Base-by-base conservation (phyloP, 2,888 invertebrate species). In the Drosophila formosana region DNA sequence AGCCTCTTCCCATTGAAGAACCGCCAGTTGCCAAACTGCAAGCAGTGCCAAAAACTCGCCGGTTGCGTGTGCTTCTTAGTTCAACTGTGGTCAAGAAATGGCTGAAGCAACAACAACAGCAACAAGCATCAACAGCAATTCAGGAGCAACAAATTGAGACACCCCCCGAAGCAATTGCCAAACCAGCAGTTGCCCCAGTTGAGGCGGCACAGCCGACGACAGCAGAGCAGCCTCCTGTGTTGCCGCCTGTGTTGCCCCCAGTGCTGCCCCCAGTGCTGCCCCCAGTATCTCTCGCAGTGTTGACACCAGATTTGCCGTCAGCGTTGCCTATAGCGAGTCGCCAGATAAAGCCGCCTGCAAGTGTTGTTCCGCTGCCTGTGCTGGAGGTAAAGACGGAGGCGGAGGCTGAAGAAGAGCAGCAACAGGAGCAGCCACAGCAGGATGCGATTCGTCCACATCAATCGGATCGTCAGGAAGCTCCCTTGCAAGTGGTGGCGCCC, bases 1-100 rank as follows among this genome's bases (percentile, higher is more conserved):
- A n/a, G 34, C 26, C 37, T 37, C n/a, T 4, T n/a, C 0, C 37
- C 11, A 11, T 37, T 37, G n/a, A 11, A 37, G 3, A 26, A 41
- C 0, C 3, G 45, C 8, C 47, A 57, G 11, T 30, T 30, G 1
- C 25, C 18, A 18, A 41, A 18, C 39, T 18, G 39, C 39, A 13
- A 18, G 7, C 58, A 3, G 11, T 26, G 1, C 9, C 13, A 5
- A 81, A 78, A 39, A 1, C n/a, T 11, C 76, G 77, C 9, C 74
- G 82, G 26, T 13, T 79, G 25, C 70, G 76, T 2, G 78, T 89
- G 1, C 80, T 67, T n/a, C 26, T 88, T 2, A 89, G 82, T 73
- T 81, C 87, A 0, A 47, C 18, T 5, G 28, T 57, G 1, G 45
- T 80, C 4, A 39, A 6, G 2, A 70, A 43, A 2, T 87, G 68